Percentiles rank a stretch among this genome's conserved stretches.
Evolutionary conservation across 1,140 invertebrate species (phyloP).

Genomic region (Metopolophium dirhodum): DNA sequence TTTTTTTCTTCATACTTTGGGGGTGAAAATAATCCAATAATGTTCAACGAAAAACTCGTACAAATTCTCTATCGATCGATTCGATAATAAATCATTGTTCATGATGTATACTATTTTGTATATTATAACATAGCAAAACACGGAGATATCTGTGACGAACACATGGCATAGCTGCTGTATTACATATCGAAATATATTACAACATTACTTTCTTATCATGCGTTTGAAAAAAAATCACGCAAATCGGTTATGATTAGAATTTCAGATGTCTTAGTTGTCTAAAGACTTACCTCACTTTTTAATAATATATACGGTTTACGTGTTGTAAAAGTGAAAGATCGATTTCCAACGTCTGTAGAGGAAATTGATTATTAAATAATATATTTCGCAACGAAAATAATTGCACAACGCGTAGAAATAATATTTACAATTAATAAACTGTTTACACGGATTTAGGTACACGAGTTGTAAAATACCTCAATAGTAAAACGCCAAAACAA

Average conservation of each 20-base stretch:
- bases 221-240: too few relatives aligned
- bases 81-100: background rate
- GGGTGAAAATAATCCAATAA: background rate
- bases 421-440: background rate
- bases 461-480: background rate
- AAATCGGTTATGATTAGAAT: too few relatives aligned
- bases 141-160: background rate
- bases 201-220: too few relatives aligned
- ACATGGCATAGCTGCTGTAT: background rate
- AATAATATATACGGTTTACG: too few relatives aligned
- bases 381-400: background rate
- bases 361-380: too few relatives aligned
- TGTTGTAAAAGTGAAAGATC: too few relatives aligned
- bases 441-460: background rate
- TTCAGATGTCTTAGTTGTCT: too few relatives aligned
- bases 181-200: too few relatives aligned
- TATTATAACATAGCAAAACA: background rate
- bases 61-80: background rate
- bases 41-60: background rate
- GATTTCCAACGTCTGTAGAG: too few relatives aligned
- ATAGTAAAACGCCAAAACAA: background rate
- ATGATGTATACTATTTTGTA: background rate
- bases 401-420: background rate
- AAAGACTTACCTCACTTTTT: too few relatives aligned
- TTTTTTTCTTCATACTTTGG: background rate